A percentile compares a stretch with the other conserved stretches of the same genome.
Conservation (phyloP, 2,888 invertebrate species). For the Eulithis prunata region DNA sequence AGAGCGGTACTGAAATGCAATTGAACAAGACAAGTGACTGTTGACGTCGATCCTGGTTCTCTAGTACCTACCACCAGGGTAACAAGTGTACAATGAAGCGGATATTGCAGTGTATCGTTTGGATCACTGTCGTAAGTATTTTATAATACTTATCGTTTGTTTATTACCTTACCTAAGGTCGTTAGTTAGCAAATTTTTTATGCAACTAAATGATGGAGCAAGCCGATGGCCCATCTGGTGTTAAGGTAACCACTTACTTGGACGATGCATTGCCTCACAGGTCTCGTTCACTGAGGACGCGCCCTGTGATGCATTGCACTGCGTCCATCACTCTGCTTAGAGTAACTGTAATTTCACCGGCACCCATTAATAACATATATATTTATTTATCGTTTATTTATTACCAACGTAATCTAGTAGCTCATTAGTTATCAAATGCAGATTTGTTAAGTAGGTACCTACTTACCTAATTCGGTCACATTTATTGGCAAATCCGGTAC, state of each 20-base stretch:
- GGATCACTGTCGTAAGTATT: conserved; percentile 62
- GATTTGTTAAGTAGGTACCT: background rate
- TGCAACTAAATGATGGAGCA: no score
- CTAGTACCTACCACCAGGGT: conserved; percentile 43
- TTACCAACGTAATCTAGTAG: background rate
- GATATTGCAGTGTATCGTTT: conserved; percentile 57
- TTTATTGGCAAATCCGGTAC: background rate
- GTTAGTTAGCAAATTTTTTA: background rate
- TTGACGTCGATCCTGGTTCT: conserved; percentile 28
- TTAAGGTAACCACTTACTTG: no score
- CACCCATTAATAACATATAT: no score
- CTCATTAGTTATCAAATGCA: background rate
- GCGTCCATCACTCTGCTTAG: no score
- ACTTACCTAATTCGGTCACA: background rate
- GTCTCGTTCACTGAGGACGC: no score
- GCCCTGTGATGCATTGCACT: no score
- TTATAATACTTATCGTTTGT: conserved; percentile 18
- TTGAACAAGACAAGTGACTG: conserved; percentile 52
- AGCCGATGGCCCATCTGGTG: no score
- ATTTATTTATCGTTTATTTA: conserved; percentile 11
- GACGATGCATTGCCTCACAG: no score
- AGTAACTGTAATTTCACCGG: no score
- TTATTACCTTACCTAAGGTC: conserved; percentile 1
- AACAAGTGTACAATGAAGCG: conserved; percentile 58
- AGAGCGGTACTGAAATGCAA: conserved; percentile 52